Evolutionary conservation across 2,888 invertebrate species (phyloP), one percentile per base, ranked within the genome.

Genomic region (Siphlonurus alternatus): DNA sequence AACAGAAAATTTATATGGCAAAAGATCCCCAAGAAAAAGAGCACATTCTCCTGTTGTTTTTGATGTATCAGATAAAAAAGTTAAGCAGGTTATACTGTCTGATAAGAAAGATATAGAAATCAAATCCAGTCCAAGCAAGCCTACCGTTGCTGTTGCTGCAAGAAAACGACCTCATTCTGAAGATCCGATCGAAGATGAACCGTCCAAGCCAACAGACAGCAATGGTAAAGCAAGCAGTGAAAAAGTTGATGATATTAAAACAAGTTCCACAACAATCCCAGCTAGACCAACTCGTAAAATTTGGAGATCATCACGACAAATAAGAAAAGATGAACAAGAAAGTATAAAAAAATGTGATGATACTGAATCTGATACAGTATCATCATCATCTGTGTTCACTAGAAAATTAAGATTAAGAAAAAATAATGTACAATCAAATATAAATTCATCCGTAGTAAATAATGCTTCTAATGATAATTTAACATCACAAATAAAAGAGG

Each of bases 31-130:
- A 5, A 38, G 38, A 38, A 38, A 64, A 56, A 38, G 61, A 15
- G 59, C 64, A 1, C 62, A 64, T 18, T 64, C 65, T 53, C 65
- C 65, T 19, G 59, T 63, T 18, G 61, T 61, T 15, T 61, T 64
- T 10, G 38, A 64, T 19, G 20, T 61, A 19, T 5, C 19, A 19
- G 25, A 18, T 2, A 64, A 61, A 61, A 56, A 51, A n/a, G 56
- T 56, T n/a, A 56, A 56, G n/a, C 7, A 5, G 5, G n/a, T n/a
- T n/a, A 20, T 22, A 10, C 5, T 18, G n/a, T n/a, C n/a, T n/a
- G 56, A 10, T 7, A 56, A 56, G 56, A 56, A 56, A 56, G n/a
- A 51, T 10, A 51, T n/a, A 51, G n/a, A 10, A n/a, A 56, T 20
- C 56, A 7, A 18, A 5, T 5, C 5, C 5, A 56, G 56, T 22